A percentile compares a stretch with the other conserved stretches of the same genome.
Conservation (phyloP, 2,113 vertebrate genomes). For the Carettochelys insculpta region DNA sequence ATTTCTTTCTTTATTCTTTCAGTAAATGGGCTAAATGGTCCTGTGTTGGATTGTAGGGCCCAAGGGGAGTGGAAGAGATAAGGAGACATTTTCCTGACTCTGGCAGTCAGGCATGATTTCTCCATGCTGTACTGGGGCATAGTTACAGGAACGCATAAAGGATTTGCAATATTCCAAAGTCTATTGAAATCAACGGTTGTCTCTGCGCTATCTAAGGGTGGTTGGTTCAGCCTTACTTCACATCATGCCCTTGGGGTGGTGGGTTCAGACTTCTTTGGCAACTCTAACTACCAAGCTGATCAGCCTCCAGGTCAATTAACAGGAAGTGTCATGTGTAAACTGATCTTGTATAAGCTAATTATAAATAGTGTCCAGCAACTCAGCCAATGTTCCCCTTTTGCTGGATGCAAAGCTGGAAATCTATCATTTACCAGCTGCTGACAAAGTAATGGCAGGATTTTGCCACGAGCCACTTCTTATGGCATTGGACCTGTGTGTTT, state of each 20-base stretch:
- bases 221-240: too few species aligned
- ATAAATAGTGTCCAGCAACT: neutral
- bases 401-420: neutral
- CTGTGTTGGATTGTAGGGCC: rapidly evolving
- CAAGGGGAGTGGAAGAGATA: neutral
- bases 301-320: neutral
- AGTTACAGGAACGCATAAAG: conserved; percentile 25
- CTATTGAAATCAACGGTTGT: neutral
- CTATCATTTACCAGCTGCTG: rapidly evolving
- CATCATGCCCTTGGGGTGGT: neutral
- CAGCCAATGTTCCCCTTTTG: neutral
- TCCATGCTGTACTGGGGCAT: neutral
- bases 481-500: neutral
- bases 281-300: neutral
- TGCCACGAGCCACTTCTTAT: neutral
- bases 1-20: neutral
- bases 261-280: conserved; percentile 22
- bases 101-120: neutral
- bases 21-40: neutral
- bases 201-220: neutral
- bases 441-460: neutral
- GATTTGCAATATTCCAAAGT: neutral
- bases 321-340: rapidly evolving
- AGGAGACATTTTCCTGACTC: neutral
- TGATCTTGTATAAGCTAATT: rapidly evolving